Conservation (phyloP, 1,140 invertebrate species). For the Hylaeus anthracinus region DNA sequence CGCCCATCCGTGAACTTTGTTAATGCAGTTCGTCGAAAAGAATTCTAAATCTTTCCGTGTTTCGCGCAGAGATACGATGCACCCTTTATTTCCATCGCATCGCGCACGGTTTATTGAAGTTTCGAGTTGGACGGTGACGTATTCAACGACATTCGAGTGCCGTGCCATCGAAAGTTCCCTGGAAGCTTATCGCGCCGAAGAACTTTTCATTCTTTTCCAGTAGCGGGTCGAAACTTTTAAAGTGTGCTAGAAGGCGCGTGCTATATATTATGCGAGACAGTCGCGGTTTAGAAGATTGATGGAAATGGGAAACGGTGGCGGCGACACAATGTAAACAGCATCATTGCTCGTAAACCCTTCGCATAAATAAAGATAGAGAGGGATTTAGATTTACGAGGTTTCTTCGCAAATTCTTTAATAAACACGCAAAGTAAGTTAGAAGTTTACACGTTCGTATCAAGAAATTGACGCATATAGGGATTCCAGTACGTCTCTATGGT, state of each 20-base stretch:
- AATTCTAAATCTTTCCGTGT: not conserved
- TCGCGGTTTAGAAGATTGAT: conserved; percentile 31
- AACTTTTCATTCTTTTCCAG: conserved; percentile 38
- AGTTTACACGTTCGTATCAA: too few relatives aligned
- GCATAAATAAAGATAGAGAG: not conserved
- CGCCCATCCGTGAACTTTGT: not conserved
- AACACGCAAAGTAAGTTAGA: not conserved
- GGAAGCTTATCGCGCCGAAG: conserved; percentile 20
- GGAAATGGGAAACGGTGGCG: not conserved
- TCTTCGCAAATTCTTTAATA: not conserved
- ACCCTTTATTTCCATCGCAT: conserved; percentile 10
- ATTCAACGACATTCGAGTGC: conserved; percentile 32
- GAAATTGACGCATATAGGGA: too few relatives aligned
- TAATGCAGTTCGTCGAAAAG: not conserved
- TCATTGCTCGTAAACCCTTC: conserved; percentile 11
- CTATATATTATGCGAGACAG: conserved; percentile 20
- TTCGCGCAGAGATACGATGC: not conserved
- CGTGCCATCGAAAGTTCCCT: conserved; percentile 16
- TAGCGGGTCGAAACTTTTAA: conserved; percentile 26
- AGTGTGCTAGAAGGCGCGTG: conserved; percentile 12
- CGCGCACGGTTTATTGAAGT: conserved; percentile 38
- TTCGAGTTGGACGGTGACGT: conserved; percentile 49
- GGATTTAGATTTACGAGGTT: not conserved
- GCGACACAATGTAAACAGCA: conserved; percentile 19
- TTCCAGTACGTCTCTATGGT: too few relatives aligned